Evolutionary conservation across 2,888 invertebrate genomes (phyloP).

Genomic region (Sipunculus nudus): DNA sequence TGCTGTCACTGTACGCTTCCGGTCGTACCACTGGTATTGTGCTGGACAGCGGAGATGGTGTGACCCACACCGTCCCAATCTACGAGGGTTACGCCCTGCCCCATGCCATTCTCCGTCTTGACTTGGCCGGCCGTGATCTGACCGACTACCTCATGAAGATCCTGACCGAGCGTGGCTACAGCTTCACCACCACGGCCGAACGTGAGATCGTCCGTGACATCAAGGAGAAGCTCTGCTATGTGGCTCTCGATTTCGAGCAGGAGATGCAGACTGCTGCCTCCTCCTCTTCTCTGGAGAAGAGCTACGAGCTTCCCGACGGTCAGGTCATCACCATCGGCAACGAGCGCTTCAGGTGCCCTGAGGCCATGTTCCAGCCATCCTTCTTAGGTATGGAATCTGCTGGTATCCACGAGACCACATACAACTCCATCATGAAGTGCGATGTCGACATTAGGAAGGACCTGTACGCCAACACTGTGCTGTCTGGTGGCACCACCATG

Average conservation of each 20-base stretch:
- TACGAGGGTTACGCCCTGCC: slow-evolving; percentile 41
- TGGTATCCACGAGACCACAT: slow-evolving; percentile 64
- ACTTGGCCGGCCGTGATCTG: slow-evolving; percentile 36
- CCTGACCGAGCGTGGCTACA: slow-evolving; percentile 69
- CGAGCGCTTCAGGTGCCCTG: slow-evolving; percentile 63
- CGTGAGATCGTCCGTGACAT: slow-evolving; percentile 77
- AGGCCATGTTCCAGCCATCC: slow-evolving; percentile 62
- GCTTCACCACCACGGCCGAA: slow-evolving; percentile 69
- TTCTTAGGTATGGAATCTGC: slow-evolving; percentile 63
- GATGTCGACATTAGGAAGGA: slow-evolving; percentile 64
- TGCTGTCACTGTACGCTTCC: slow-evolving; percentile 47
- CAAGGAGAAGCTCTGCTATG: slow-evolving; percentile 78
- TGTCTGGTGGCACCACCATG: slow-evolving; percentile 95
- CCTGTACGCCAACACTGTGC: slow-evolving; percentile 72
- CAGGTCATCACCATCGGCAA: slow-evolving; percentile 65
- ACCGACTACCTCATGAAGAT: slow-evolving; percentile 66
- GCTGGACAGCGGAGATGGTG: slow-evolving; percentile 47
- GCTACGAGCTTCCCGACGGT: slow-evolving; percentile 64
- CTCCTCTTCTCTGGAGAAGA: slow-evolving; percentile 60
- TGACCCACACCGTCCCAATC: slow-evolving; percentile 35
- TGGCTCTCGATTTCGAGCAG: slow-evolving; percentile 63
- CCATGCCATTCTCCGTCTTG: slow-evolving; percentile 26
- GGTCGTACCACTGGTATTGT: slow-evolving; percentile 77
- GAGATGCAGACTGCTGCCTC: slow-evolving; percentile 62
- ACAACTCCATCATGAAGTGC: slow-evolving; percentile 65